Evolutionary conservation across 1,140 invertebrate genomes (phyloP).

Genomic region (Eurytemora carolleeae): DNA sequence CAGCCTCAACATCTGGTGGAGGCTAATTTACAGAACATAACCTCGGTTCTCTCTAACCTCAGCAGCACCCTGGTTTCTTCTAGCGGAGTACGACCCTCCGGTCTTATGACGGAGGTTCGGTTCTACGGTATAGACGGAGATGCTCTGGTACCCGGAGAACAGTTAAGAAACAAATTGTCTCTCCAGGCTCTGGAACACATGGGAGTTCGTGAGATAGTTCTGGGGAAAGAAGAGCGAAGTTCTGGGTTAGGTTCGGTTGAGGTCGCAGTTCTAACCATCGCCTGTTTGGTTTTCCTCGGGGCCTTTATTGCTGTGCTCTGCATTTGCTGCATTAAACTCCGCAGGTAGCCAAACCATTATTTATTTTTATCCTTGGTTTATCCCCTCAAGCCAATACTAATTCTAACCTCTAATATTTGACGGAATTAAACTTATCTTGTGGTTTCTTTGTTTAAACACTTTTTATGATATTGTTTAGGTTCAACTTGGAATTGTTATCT

Average conservation of each 20-base stretch:
- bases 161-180: background rate
- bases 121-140: background rate
- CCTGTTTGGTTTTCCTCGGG: background rate
- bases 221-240: background rate
- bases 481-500: too few relatives aligned
- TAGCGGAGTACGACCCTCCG: background rate
- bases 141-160: background rate
- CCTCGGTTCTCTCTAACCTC: background rate
- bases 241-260: background rate
- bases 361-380: too few relatives aligned
- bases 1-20: background rate
- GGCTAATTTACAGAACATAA: background rate
- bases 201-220: background rate
- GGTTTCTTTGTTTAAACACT: too few relatives aligned
- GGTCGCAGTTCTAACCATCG: background rate
- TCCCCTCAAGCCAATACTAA: too few relatives aligned
- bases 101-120: background rate
- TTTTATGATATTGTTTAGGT: too few relatives aligned
- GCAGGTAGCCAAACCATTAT: background rate
- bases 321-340: background rate
- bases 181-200: background rate
- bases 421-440: too few relatives aligned
- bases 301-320: background rate
- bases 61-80: background rate
- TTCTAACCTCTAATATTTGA: too few relatives aligned